Evolutionary conservation across 2,113 vertebrate genomes (phyloP).

Genomic region (Turnix velox): DNA sequence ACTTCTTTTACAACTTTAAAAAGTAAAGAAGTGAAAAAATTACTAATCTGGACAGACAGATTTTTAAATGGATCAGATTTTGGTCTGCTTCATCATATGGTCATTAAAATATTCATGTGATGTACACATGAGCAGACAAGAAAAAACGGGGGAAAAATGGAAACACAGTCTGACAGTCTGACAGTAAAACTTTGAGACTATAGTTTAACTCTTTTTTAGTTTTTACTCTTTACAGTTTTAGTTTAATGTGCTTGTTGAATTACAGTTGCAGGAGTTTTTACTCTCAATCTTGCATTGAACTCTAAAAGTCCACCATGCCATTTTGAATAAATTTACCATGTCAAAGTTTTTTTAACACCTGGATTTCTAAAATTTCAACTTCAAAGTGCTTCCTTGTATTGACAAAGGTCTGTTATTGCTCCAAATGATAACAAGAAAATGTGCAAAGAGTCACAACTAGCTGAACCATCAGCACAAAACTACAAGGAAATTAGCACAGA

Average conservation of each 20-base stretch:
- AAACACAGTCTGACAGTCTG: fast-evolving
- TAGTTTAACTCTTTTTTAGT: too few species aligned
- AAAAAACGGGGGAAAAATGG: neutral
- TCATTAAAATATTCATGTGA: neutral
- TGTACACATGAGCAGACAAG: neutral
- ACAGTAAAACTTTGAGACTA: neutral
- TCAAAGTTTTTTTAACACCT: neutral
- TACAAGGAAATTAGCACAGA: neutral
- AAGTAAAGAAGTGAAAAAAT: neutral
- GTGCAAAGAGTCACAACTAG: neutral
- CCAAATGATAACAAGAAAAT: neutral
- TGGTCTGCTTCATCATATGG: neutral
- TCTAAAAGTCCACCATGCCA: neutral
- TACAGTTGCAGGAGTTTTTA: neutral
- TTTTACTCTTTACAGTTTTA: too few species aligned
- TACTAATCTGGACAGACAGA: neutral
- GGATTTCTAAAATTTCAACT: neutral
- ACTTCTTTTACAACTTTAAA: neutral
- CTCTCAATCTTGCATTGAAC: neutral
- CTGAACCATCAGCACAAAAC: neutral
- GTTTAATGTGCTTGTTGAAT: neutral
- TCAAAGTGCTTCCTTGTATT: neutral
- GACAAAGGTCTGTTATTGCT: neutral
- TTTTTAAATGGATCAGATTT: neutral
- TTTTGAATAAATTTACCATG: neutral